phyloP scores from a whole-genome alignment of 2,113 vertebrate genomes.

The Pogona vitticeps region DNA sequence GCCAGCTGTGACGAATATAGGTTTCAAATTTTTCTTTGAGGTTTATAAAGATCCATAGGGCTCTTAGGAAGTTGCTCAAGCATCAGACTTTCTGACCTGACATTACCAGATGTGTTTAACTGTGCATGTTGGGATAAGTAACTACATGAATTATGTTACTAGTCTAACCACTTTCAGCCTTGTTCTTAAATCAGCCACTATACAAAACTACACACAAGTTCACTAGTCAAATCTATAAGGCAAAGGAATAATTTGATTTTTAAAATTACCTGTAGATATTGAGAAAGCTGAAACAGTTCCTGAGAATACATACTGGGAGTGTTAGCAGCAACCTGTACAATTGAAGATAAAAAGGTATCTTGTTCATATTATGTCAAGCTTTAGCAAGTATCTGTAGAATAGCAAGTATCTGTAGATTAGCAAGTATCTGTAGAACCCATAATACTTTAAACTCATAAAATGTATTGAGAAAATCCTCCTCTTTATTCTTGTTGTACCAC shows the following conservation, averaged over 20 bases:
- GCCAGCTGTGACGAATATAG: too few species aligned
- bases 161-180: neutral
- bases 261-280: constrained; percentile 95
- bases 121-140: neutral
- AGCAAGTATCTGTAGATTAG: too few species aligned
- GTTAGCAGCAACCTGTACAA: constrained; percentile 93
- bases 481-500: neutral
- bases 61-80: neutral
- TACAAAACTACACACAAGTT: neutral
- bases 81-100: neutral
- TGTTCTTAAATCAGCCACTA: neutral
- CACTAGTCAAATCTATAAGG: neutral
- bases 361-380: constrained; percentile 1
- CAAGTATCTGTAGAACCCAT: neutral
- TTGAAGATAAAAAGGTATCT: constrained; percentile 3
- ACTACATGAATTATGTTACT: neutral
- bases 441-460: constrained; percentile 38
- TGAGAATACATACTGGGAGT: constrained; percentile 99
- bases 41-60: too few species aligned
- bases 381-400: too few species aligned
- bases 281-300: constrained; percentile 99
- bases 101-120: neutral
- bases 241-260: neutral
- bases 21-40: too few species aligned
- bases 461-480: neutral